Evolutionary conservation across 37 sponge, comb jelly and placozoan genomes (phyloP).

Genomic region (Spongilla lacustris): DNA sequence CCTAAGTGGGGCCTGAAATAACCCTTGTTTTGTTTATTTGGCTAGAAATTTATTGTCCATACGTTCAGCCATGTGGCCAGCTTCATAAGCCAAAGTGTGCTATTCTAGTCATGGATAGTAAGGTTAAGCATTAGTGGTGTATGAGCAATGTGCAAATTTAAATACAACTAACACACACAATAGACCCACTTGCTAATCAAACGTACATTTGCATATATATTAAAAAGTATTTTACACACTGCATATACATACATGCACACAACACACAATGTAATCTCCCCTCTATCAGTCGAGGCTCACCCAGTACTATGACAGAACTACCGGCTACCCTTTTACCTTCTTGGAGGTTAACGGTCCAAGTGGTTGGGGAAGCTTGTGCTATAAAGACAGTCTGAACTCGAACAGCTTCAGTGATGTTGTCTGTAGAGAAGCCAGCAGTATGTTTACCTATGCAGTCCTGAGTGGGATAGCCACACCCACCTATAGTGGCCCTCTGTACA

Average conservation of each 20-base stretch:
- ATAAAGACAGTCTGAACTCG: background rate
- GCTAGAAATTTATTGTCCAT: no score
- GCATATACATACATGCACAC: background rate
- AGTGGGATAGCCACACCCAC: background rate
- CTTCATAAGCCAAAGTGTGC: no score
- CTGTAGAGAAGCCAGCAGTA: background rate
- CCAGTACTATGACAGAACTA: background rate
- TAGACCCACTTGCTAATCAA: no score
- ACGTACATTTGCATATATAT: background rate
- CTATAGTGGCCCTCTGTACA: constrained; percentile 11
- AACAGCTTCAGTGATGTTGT: background rate
- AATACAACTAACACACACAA: no score
- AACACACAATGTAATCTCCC: background rate
- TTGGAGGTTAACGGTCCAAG: constrained; percentile 35
- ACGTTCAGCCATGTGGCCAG: no score
- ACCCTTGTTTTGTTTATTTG: no score
- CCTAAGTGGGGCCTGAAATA: no score
- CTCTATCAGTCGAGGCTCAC: background rate
- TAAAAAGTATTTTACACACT: no score
- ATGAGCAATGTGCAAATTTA: no score
- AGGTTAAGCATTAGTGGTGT: no score
- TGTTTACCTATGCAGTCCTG: background rate
- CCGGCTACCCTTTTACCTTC: background rate
- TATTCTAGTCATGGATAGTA: no score
- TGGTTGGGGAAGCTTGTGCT: constrained; percentile 57